Conservation (phyloP, 2,888 invertebrate species). For the Nemotelus nigrinus region DNA sequence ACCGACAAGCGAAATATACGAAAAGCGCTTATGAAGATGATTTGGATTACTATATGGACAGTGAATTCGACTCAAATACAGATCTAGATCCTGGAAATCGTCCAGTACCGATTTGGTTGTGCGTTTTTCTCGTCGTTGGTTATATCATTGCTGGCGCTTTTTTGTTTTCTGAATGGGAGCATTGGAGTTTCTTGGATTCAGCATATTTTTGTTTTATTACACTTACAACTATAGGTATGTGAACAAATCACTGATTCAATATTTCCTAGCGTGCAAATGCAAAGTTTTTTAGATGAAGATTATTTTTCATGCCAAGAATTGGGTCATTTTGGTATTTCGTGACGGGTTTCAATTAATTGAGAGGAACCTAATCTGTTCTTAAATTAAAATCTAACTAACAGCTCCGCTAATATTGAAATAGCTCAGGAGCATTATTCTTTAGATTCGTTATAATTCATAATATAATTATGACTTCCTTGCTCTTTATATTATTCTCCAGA, state of each 20-base stretch:
- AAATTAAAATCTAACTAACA: too few relatives aligned
- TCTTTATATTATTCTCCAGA: too few relatives aligned
- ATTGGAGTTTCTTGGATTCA: conserved; percentile 86
- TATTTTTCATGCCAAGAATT: too few relatives aligned
- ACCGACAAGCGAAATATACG: conserved; percentile 68
- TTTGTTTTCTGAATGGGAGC: conserved; percentile 86
- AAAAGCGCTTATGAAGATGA: conserved; percentile 70
- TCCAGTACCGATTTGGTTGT: conserved; percentile 90
- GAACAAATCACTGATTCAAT: not conserved
- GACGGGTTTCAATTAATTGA: too few relatives aligned
- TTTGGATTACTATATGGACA: conserved; percentile 67
- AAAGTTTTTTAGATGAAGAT: not conserved
- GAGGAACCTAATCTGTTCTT: too few relatives aligned
- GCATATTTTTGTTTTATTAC: conserved; percentile 96
- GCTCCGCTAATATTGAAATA: too few relatives aligned
- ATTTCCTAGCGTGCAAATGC: not conserved
- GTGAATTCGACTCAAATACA: conserved; percentile 65
- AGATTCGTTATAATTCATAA: too few relatives aligned
- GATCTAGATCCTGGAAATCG: conserved; percentile 64
- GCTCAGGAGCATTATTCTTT: too few relatives aligned
- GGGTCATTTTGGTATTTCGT: too few relatives aligned
- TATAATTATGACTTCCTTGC: too few relatives aligned
- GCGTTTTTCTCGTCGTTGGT: conserved; percentile 86
- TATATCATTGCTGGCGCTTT: conserved; percentile 91
- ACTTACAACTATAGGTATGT: conserved; percentile 82